Base-by-base conservation (phyloP, 2,113 vertebrate genomes). In the Propithecus coquereli region DNA sequence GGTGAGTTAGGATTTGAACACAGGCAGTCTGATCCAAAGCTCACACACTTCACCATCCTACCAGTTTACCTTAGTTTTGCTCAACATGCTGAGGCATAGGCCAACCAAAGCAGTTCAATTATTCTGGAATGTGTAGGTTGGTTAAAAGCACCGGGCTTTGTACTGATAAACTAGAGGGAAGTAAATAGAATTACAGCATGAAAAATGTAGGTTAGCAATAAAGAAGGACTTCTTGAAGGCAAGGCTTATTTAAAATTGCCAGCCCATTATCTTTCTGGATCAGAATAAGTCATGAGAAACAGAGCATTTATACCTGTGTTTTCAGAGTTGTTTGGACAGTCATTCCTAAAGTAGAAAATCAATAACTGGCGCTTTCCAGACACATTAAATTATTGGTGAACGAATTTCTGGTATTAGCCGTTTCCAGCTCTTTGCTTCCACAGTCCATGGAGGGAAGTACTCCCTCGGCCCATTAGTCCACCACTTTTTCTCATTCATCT, bases 301-400 rank as follows among this genome's bases (percentile, higher is more conserved):
- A 93, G 43, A 81, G 73, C 22, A 27, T 25, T 59, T 59, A 85
- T 85, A 88, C 45, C 17, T 76, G 37, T 5, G 32, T 47, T 83
- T 81, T 92, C 45, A 43, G 70, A 84, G n/a, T 80, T 89, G 12
- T 92, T 89, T 40, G 8, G 40, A 66, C 43, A 84, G 52, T 66
- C 79, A 93, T 66, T 63, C 61, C 25, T 65, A 88, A 90, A 91
- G 66, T 82, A 90, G 30, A 76, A 92, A 94, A 71, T 52, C 52
- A 52, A 71, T 85, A 23, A 43, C 32, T 71, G 40, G 74, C 25
- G 34, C 70, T 96, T 94, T 95, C 40, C 34, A 95, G 65, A 76
- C 27, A 37, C 25, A 87, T 82, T 73, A 59, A 45, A 65, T 80
- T 59, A 81, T 27, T 71, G 37, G 23, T 40, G 81, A 92, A 34